phyloP scores from a whole-genome alignment of 2,797 vertebrate species.

The Spea hammondii region DNA sequence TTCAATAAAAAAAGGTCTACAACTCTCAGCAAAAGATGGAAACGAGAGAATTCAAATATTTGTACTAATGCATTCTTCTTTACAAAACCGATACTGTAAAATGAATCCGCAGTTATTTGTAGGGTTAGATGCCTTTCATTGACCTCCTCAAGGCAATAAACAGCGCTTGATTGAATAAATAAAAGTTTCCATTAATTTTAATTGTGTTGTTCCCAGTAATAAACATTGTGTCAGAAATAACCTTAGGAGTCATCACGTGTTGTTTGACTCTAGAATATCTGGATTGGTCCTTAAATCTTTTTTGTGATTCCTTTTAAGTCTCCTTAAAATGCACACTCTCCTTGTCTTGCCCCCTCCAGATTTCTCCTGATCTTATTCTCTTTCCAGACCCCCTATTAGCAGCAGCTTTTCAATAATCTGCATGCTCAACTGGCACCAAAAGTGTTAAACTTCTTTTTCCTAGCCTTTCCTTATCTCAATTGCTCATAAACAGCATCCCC shows the following conservation, averaged over 20 bases:
- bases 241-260: not conserved
- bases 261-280: not conserved
- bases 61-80: not conserved
- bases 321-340: not conserved
- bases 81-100: not conserved
- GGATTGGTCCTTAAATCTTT: not conserved
- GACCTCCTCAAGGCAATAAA: not conserved
- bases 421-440: no score
- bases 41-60: not conserved
- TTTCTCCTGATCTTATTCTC: no score
- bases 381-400: no score
- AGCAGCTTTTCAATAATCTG: no score
- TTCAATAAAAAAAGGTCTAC: not conserved
- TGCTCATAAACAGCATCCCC: constrained; percentile 8
- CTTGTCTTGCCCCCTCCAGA: no score
- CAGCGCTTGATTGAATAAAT: constrained; percentile 8
- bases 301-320: constrained; percentile 1
- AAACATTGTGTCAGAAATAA: not conserved
- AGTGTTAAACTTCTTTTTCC: no score
- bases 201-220: constrained; percentile 13
- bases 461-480: not conserved
- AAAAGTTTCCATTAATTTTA: constrained; percentile 17
- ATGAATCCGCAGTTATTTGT: not conserved
- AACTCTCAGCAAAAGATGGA: not conserved
- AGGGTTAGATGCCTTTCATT: not conserved